These are phyloP conservation scores for Gasterosteus aculeatus DNA, from an alignment of 2,113 vertebrate genomes.

Conservation along the genomic window DNA sequence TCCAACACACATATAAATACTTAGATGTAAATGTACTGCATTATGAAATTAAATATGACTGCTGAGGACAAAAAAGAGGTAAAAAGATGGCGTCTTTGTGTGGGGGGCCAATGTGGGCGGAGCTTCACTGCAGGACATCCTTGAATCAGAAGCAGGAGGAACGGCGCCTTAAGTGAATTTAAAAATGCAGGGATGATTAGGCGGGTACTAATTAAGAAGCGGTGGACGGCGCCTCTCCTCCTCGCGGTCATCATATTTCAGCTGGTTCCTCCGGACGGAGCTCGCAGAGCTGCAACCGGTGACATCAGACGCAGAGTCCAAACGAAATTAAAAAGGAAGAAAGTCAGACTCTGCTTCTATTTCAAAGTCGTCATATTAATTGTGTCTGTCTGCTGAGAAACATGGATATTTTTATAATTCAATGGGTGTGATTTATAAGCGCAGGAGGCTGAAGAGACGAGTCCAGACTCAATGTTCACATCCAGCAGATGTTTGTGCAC, in stretches of 20 bases:
- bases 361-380: slow-evolving; percentile 79
- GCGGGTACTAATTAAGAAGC: slow-evolving; percentile 79
- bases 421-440: slow-evolving; percentile 75
- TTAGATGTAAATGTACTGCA: no score
- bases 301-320: slow-evolving; percentile 55
- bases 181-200: slow-evolving; percentile 82
- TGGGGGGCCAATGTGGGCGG: slow-evolving; percentile 32
- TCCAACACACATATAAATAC: no score
- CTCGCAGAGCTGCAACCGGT: slow-evolving; percentile 5
- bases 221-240: slow-evolving; percentile 73
- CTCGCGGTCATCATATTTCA: slow-evolving; percentile 76
- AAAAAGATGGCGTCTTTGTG: slow-evolving; percentile 36
- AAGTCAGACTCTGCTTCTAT: slow-evolving; percentile 69
- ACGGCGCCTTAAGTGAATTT: slow-evolving; percentile 78
- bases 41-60: neutral
- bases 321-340: slow-evolving; percentile 59
- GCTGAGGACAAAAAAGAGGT: slow-evolving; percentile 31
- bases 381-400: slow-evolving; percentile 71
- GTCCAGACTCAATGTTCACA: neutral
- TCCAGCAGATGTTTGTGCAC: no score
- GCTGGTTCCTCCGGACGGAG: slow-evolving; percentile 42
- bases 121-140: slow-evolving; percentile 72
- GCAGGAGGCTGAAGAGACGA: neutral
- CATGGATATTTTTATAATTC: slow-evolving; percentile 80
- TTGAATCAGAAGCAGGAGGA: slow-evolving; percentile 58